Percentiles rank a stretch among this genome's conserved stretches.
Evolutionary conservation across 2,888 invertebrate species (phyloP).

Genomic region (Lapara coniferarum): DNA sequence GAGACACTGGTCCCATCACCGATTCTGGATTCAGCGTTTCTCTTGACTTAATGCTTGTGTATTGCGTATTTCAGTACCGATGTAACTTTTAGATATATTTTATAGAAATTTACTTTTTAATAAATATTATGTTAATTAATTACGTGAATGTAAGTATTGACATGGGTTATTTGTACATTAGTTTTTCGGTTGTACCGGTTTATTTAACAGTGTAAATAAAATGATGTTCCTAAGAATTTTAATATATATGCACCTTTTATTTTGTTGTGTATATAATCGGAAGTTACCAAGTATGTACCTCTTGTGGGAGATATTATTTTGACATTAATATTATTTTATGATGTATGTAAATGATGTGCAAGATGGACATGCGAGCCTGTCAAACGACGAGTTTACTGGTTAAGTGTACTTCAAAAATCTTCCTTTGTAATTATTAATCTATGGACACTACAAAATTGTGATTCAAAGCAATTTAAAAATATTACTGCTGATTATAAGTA

Average conservation of each 20-base stretch:
- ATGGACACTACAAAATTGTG: slow-evolving; percentile 83
- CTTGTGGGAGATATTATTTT: slow-evolving; percentile 14
- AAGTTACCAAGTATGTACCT: slow-evolving; percentile 19
- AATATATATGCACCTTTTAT: slow-evolving; percentile 25
- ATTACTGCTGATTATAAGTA: slow-evolving; percentile 80
- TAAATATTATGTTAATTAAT: slow-evolving; percentile 36
- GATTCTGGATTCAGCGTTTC: slow-evolving; percentile 3
- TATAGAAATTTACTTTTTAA: slow-evolving; percentile 31
- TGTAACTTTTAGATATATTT: slow-evolving; percentile 13
- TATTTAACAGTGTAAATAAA: slow-evolving; percentile 20
- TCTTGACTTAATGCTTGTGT: slow-evolving; percentile 2
- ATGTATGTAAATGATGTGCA: slow-evolving; percentile 28
- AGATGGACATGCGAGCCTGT: slow-evolving; percentile 57
- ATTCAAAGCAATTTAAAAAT: slow-evolving; percentile 83
- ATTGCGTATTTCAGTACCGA: background rate
- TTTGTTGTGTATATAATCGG: slow-evolving; percentile 18
- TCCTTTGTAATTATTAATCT: slow-evolving; percentile 83
- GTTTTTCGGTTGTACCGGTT: slow-evolving; percentile 14
- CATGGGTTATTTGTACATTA: slow-evolving; percentile 17
- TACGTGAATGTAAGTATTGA: slow-evolving; percentile 32
- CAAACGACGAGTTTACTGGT: slow-evolving; percentile 47
- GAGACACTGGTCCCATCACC: background rate
- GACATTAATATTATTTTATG: slow-evolving; percentile 26
- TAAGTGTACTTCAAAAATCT: slow-evolving; percentile 78
- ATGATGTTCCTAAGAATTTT: slow-evolving; percentile 20